Evolutionary conservation across 2,797 vertebrate species (phyloP), one percentile per base, ranked within the genome.

Genomic region (Lagothrix lagotricha): DNA sequence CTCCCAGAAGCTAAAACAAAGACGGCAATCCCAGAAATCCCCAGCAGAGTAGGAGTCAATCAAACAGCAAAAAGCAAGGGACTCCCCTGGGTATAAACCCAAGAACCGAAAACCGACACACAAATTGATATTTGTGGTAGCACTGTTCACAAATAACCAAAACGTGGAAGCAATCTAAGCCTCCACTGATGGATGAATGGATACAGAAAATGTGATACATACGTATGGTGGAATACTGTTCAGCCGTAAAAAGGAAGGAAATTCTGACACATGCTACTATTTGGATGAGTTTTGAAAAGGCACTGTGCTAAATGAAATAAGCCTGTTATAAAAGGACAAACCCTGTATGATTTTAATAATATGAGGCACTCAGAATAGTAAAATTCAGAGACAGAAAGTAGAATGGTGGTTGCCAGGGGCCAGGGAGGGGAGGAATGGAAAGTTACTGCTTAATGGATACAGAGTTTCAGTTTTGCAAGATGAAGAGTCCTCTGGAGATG

Each of bases 381-480:
- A 80, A 12, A 75, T 11, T 75, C 30, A 88, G 26, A 54, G 28
- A 84, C 7, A 28, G 7, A 19, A 72, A 44, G 48, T 1, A 77
- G 39, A 90, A 39, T 7, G 52, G 72, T n/a, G 44, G 41, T 4
- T 50, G 54, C 67, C 6, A 39, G n/a, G 41, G 15, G 33, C 2
- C 2, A 2, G 1, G 15, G 58, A 1, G 30, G 33, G 22, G 6
- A 26, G n/a, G 57, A 19, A 33, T 1, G 36, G 46, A 26, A 7
- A 41, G 46, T 58, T 70, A 75, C 0, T 54, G 7, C 58, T 61
- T 52, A n/a, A 28, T 12, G 70, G 30, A 4, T 22, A 61, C 19
- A 44, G 41, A 86, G 67, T 41, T 96, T 87, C 41, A 54, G 61
- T 67, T 89, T 54, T 57, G 48, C 77, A 57, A 93, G 73, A 80